phyloP scores from a whole-genome alignment of 2,797 vertebrate species.

The Moxostoma hubbsi region DNA sequence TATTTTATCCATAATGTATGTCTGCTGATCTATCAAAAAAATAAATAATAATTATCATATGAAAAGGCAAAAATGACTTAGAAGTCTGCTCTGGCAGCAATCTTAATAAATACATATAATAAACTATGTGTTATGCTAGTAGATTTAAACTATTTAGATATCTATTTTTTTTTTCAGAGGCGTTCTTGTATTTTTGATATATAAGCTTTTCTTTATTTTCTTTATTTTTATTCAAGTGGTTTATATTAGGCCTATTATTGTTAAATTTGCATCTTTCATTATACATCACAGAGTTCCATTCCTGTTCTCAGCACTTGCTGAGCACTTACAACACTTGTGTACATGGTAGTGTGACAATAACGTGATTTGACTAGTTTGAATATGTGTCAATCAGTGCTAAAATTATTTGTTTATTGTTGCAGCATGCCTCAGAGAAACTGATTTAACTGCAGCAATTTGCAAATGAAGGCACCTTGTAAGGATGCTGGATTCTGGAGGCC shows the following conservation, averaged over 20 bases:
- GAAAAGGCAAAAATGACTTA: slow-evolving; percentile 76
- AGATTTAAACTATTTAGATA: background rate
- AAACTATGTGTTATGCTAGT: background rate
- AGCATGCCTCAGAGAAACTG: no score
- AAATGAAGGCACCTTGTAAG: no score
- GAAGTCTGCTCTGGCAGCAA: slow-evolving; percentile 65
- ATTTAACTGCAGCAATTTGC: no score
- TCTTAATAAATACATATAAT: slow-evolving; percentile 12
- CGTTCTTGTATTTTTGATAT: slow-evolving; percentile 30
- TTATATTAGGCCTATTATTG: background rate
- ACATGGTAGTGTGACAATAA: no score
- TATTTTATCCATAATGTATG: slow-evolving; percentile 75
- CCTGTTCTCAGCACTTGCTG: no score
- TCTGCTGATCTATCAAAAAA: slow-evolving; percentile 87
- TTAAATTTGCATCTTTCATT: background rate
- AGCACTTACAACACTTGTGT: no score
- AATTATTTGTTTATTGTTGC: no score
- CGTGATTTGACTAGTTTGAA: no score
- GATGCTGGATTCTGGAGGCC: no score
- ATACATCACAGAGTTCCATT: no score
- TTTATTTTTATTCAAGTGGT: background rate
- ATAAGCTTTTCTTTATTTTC: background rate
- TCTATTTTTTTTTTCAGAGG: background rate
- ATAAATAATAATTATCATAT: no score
- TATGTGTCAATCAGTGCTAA: no score